These are phyloP conservation scores for Orchesella cincta DNA, from an alignment of 1,140 invertebrate species.

Conservation along the genomic window DNA sequence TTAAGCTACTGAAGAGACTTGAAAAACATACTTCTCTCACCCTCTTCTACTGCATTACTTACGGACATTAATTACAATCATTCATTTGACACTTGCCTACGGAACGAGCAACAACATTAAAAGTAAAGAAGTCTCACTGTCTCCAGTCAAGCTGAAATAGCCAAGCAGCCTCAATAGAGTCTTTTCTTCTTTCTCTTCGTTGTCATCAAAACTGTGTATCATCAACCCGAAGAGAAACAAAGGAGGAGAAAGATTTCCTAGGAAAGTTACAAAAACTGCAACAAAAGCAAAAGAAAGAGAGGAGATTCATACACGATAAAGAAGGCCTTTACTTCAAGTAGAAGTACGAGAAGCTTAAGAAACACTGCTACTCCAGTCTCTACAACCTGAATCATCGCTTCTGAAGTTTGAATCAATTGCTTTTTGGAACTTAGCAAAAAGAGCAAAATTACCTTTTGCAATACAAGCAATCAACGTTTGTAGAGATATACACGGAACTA, in stretches of 20 bases:
- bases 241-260: background rate
- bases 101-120: background rate
- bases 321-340: background rate
- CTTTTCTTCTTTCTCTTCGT: background rate
- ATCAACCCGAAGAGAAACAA: slow-evolving; percentile 4
- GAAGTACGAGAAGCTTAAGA: background rate
- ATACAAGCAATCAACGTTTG: too few species aligned
- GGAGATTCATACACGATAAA: background rate
- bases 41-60: slow-evolving; percentile 18
- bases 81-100: slow-evolving; percentile 13
- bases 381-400: too few species aligned
- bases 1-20: background rate
- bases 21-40: slow-evolving; percentile 5
- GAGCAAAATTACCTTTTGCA: too few species aligned
- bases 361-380: background rate
- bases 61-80: slow-evolving; percentile 24
- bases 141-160: slow-evolving; percentile 8
- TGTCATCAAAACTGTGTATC: slow-evolving; percentile 10
- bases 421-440: too few species aligned
- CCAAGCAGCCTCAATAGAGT: background rate
- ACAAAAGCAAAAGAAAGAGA: slow-evolving; percentile 7
- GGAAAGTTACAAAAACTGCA: slow-evolving; percentile 9
- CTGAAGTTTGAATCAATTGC: too few species aligned
- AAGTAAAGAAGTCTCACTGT: background rate
- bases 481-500: too few species aligned